Conservation (phyloP, 2,797 vertebrate species). For the Neopelma chrysocephalum region DNA sequence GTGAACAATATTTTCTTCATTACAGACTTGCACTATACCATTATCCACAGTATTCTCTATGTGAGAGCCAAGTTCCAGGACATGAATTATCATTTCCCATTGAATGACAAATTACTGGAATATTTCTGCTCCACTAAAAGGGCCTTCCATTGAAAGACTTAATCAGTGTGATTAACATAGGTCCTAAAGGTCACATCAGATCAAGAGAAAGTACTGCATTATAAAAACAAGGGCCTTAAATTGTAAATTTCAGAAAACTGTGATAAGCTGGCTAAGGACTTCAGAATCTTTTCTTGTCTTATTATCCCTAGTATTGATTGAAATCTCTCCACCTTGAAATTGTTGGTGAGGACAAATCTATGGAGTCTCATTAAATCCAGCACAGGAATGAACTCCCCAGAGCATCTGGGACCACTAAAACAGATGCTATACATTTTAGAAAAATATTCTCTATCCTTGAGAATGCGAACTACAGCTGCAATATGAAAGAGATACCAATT, state of each 20-base stretch:
- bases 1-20: background rate
- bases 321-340: conserved; percentile 67
- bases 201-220: background rate
- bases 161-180: background rate
- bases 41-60: background rate
- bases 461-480: conserved; percentile 32
- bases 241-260: conserved; percentile 43
- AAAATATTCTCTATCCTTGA: conserved; percentile 48
- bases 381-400: conserved; percentile 41
- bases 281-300: conserved; percentile 58
- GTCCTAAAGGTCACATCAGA: background rate
- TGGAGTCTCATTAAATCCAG: conserved; percentile 65
- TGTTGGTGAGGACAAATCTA: conserved; percentile 65
- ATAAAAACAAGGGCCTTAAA: conserved; percentile 33
- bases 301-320: conserved; percentile 68
- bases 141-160: background rate
- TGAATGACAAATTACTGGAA: background rate
- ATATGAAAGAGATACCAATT: conserved; percentile 25
- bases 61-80: background rate
- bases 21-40: background rate
- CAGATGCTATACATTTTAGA: conserved; percentile 47
- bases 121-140: background rate
- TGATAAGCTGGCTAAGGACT: background rate
- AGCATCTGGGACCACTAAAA: conserved; percentile 54
- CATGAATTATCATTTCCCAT: background rate